These are phyloP conservation scores for Peromyscus aztecus DNA, from an alignment of 2,797 vertebrate species.

Conservation along the genomic window DNA sequence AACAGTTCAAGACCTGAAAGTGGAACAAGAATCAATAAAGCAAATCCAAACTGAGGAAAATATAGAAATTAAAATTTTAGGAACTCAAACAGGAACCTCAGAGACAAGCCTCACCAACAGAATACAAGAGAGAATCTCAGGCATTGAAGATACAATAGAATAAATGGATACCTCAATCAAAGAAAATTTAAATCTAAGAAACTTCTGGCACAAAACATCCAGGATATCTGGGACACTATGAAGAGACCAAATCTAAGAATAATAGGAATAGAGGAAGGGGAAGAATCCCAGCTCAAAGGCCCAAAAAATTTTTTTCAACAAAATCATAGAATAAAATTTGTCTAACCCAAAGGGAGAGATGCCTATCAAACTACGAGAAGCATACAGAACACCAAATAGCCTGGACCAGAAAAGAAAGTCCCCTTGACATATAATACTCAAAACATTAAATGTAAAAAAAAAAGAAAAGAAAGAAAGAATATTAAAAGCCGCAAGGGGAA, in stretches of 20 bases:
- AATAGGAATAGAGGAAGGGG: not conserved
- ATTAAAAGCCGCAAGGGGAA: not conserved
- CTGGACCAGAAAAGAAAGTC: not conserved
- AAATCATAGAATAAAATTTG: not conserved
- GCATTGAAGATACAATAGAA: not conserved
- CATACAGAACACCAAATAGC: not conserved
- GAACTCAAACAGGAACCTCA: not conserved
- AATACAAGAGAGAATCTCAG: not conserved
- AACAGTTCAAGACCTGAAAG: not conserved
- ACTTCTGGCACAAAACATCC: not conserved
- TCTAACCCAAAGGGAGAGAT: not conserved
- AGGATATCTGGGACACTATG: not conserved
- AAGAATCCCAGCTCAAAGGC: not conserved
- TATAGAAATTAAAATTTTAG: not conserved
- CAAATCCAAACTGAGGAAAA: not conserved
- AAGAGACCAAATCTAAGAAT: not conserved
- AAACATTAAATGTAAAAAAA: not conserved
- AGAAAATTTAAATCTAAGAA: not conserved
- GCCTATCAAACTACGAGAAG: not conserved
- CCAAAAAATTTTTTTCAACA: not conserved
- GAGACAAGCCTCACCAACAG: not conserved
- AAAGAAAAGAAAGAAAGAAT: not conserved
- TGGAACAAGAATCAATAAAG: not conserved
- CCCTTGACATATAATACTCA: not conserved
- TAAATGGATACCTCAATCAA: not conserved